Evolutionary conservation across 2,113 vertebrate species (phyloP).

Genomic region (Oryctolagus cuniculus): DNA sequence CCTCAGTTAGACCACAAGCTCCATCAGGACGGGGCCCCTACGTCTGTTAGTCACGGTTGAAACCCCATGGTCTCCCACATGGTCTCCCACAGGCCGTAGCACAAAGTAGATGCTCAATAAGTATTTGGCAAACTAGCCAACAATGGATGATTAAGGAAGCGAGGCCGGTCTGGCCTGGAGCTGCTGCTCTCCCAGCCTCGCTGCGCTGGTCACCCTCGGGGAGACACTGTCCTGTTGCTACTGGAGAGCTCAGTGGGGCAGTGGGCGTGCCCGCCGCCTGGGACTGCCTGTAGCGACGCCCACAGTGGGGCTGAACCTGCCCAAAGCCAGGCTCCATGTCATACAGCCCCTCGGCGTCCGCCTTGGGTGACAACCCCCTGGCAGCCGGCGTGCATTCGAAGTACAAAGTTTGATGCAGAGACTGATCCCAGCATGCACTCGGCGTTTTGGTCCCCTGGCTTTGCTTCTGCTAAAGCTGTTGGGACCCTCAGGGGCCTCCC

Average conservation of each 20-base stretch:
- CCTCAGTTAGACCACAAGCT: neutral
- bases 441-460: constrained; percentile 55
- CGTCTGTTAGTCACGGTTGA: neutral
- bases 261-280: fast-evolving
- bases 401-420: constrained; percentile 74
- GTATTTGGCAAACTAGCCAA: neutral
- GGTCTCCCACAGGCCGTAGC: neutral
- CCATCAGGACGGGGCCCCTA: fast-evolving
- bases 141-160: neutral
- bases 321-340: constrained; percentile 53
- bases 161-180: neutral
- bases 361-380: constrained; percentile 71
- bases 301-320: too few relatives aligned
- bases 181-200: neutral
- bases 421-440: constrained; percentile 74
- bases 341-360: constrained; percentile 70
- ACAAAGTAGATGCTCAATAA: fast-evolving
- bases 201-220: neutral
- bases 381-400: constrained; percentile 75
- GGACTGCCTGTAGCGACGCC: too few relatives aligned
- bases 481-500: neutral
- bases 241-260: fast-evolving
- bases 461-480: neutral
- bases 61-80: too few relatives aligned
- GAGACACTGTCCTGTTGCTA: fast-evolving